These are phyloP conservation scores for Venustoraphidia nigricollis DNA, from an alignment of 2,888 invertebrate species.

Conservation along the genomic window DNA sequence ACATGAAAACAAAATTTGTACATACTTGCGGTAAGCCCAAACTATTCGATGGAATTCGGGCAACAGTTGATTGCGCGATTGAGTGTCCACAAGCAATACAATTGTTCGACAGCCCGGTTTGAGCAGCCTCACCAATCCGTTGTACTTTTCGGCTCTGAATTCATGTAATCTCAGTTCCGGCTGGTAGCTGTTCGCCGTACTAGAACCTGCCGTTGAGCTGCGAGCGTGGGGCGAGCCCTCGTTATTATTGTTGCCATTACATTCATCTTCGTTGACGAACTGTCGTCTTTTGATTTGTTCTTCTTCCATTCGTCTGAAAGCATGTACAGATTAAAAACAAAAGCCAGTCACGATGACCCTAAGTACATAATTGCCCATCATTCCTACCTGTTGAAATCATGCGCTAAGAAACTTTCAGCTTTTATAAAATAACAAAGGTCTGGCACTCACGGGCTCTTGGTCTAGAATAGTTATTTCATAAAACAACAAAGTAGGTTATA, in stretches of 20 bases:
- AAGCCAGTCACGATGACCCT: too few relatives aligned
- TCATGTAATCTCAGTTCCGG: slow-evolving; percentile 79
- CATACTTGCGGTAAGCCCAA: slow-evolving; percentile 90
- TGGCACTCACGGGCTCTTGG: too few relatives aligned
- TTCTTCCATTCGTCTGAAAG: slow-evolving; percentile 39
- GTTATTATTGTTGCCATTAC: slow-evolving; percentile 24
- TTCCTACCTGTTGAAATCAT: too few relatives aligned
- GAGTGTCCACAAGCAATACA: slow-evolving; percentile 75
- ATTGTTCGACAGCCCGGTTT: slow-evolving; percentile 94
- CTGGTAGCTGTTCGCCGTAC: slow-evolving; percentile 18
- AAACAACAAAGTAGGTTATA: too few relatives aligned
- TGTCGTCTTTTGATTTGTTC: slow-evolving; percentile 35
- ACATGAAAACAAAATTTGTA: slow-evolving; percentile 9
- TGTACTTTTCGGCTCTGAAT: slow-evolving; percentile 85
- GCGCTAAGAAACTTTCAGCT: too few relatives aligned
- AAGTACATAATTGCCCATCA: too few relatives aligned
- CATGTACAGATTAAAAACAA: slow-evolving; percentile 3
- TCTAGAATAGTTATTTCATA: too few relatives aligned
- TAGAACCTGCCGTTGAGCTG: slow-evolving; percentile 10
- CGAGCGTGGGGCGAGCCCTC: slow-evolving; percentile 10
- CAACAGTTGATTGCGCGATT: slow-evolving; percentile 71
- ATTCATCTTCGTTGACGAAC: slow-evolving; percentile 26
- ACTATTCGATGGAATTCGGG: slow-evolving; percentile 86
- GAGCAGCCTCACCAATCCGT: slow-evolving; percentile 77
- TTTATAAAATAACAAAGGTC: too few relatives aligned